A percentile compares a stretch with the other conserved stretches of the same genome.
Evolutionary conservation across 2,888 invertebrate species (phyloP).

Genomic region (Leptopilina syphax): DNA sequence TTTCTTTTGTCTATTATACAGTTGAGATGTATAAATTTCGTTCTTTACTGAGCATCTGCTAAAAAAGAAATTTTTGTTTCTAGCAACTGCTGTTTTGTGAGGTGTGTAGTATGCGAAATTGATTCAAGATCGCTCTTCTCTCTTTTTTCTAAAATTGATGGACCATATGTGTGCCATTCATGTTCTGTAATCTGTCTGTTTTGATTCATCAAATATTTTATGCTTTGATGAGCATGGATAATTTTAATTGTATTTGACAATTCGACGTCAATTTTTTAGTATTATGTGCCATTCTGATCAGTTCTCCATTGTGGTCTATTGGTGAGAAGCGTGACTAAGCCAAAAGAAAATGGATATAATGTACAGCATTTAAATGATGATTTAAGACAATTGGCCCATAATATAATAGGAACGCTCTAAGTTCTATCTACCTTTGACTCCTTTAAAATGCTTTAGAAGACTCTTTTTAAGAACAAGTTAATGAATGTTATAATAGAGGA

Average conservation of each 20-base stretch:
- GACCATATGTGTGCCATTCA: no score
- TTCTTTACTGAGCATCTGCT: background rate
- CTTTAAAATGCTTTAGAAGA: constrained; percentile 27
- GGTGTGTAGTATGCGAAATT: background rate
- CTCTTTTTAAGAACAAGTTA: no score
- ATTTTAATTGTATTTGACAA: constrained; percentile 36
- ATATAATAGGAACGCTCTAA: constrained; percentile 31
- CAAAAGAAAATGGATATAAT: constrained; percentile 36
- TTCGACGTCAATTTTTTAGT: constrained; percentile 45
- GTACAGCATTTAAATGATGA: background rate
- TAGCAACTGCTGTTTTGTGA: background rate
- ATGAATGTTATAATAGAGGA: no score
- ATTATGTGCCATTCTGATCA: constrained; percentile 42
- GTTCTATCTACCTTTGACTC: constrained; percentile 40
- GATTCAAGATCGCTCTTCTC: background rate
- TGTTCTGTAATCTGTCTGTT: background rate
- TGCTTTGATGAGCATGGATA: background rate
- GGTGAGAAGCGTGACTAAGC: constrained; percentile 44
- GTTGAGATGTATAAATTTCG: constrained; percentile 39
- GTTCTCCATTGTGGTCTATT: constrained; percentile 42
- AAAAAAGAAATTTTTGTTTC: background rate
- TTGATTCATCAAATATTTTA: constrained; percentile 10
- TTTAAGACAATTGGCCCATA: constrained; percentile 35
- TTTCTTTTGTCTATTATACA: background rate
- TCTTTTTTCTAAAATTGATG: no score